Conservation (phyloP, 2,113 vertebrate species). For the Burhinus bistriatus region DNA sequence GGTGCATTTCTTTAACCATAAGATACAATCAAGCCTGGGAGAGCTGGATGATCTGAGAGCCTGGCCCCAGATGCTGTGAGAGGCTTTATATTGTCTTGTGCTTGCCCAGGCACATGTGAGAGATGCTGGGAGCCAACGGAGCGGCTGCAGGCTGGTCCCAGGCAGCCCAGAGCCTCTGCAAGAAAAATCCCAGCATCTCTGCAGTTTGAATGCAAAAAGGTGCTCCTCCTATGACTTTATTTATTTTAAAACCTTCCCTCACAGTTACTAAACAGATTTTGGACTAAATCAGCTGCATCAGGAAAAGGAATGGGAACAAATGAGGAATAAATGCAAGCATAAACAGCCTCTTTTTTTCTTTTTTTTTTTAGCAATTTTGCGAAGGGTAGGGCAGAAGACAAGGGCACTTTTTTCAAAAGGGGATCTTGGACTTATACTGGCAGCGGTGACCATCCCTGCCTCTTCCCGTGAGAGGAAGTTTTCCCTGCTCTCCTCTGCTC, state of each 20-base stretch:
- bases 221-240: neutral
- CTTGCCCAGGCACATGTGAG: neutral
- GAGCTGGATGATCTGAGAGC: neutral
- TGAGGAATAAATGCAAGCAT: neutral
- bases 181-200: neutral
- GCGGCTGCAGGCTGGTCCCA: accelerated
- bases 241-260: conserved; percentile 1
- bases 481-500: neutral
- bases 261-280: neutral
- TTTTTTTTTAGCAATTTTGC: neutral
- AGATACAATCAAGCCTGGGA: conserved; percentile 4
- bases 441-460: neutral
- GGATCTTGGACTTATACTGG: neutral
- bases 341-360: neutral
- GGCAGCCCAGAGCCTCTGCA: neutral
- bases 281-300: neutral
- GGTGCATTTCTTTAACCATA: neutral
- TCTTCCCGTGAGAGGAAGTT: neutral
- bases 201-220: neutral
- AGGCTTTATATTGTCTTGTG: neutral
- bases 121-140: neutral
- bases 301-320: neutral
- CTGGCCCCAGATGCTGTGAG: neutral
- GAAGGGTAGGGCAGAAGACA: neutral
- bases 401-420: neutral